A percentile compares a stretch with the other conserved stretches of the same genome.
phyloP scores from a whole-genome alignment of 2,113 vertebrate species.

The Limanda limanda region DNA sequence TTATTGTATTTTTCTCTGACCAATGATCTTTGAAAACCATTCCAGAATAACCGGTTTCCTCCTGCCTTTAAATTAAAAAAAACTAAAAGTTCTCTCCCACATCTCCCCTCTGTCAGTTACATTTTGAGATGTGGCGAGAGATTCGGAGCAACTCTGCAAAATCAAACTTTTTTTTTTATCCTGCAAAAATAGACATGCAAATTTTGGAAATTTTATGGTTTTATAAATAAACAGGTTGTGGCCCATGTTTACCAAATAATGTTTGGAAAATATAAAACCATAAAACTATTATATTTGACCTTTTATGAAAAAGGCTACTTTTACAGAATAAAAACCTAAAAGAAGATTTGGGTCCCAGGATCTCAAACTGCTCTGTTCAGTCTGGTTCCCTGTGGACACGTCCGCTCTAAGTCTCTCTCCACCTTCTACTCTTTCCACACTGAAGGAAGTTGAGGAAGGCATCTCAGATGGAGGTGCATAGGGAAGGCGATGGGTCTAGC shows the following conservation, averaged over 20 bases:
- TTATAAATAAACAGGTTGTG: too few species aligned
- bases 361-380: not conserved
- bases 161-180: not conserved
- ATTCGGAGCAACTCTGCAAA: slow-evolving; percentile 8
- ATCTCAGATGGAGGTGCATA: slow-evolving; percentile 97
- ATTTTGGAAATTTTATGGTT: too few species aligned
- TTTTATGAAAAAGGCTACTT: not conserved
- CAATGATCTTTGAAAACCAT: not conserved
- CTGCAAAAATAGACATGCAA: slow-evolving; percentile 27
- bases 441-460: slow-evolving; percentile 99
- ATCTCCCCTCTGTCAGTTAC: slow-evolving; percentile 3
- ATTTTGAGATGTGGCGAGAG: too few species aligned
- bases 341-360: slow-evolving; percentile 15
- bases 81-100: not conserved
- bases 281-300: not conserved
- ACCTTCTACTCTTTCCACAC: slow-evolving; percentile 88
- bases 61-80: not conserved
- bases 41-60: not conserved
- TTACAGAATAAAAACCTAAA: slow-evolving; percentile 35
- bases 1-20: not conserved
- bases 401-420: slow-evolving; percentile 72
- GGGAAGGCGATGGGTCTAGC: slow-evolving; percentile 99
- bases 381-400: slow-evolving; percentile 35
- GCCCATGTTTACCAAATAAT: not conserved
- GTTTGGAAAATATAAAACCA: not conserved